Percentiles rank a stretch among this genome's conserved stretches.
Conservation (phyloP, 2,888 invertebrate genomes). For the Platypus cylindrus region DNA sequence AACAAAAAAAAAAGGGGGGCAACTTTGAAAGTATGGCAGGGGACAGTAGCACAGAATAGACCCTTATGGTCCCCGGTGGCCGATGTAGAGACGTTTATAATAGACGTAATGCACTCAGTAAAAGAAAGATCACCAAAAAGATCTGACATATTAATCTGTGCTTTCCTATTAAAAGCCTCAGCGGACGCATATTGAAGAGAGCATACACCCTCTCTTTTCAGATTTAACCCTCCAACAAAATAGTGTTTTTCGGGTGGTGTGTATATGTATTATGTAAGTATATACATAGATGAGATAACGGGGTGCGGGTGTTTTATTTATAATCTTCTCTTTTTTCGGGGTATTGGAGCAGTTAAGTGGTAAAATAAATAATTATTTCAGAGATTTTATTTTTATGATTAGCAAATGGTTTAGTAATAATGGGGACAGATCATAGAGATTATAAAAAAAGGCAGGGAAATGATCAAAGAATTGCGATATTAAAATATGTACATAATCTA, state of each 20-base stretch:
- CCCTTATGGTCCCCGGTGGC: conserved; percentile 20
- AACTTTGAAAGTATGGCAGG: conserved; percentile 4
- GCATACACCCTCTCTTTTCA: too few relatives aligned
- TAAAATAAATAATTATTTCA: conserved; percentile 15
- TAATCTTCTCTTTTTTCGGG: conserved; percentile 10
- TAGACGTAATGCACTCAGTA: conserved; percentile 24
- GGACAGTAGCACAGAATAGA: conserved; percentile 2
- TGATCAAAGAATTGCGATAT: too few relatives aligned
- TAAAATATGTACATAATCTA: too few relatives aligned
- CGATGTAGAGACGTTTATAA: conserved; percentile 27
- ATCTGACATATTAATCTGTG: conserved; percentile 34
- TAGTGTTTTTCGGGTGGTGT: conserved; percentile 5
- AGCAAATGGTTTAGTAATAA: too few relatives aligned
- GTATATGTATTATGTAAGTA: too few relatives aligned
- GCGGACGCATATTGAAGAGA: conserved; percentile 29
- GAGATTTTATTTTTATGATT: conserved; percentile 7
- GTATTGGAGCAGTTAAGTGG: conserved; percentile 12
- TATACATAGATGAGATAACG: neutral
- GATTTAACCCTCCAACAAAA: conserved; percentile 20
- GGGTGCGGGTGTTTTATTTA: neutral
- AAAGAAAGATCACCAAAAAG: conserved; percentile 34
- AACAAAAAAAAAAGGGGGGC: too few relatives aligned
- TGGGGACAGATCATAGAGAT: too few relatives aligned
- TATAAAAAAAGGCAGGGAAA: too few relatives aligned
- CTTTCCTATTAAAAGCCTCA: conserved; percentile 34